phyloP scores from a whole-genome alignment of 2,888 invertebrate genomes.

The Pseudoips prasinana region DNA sequence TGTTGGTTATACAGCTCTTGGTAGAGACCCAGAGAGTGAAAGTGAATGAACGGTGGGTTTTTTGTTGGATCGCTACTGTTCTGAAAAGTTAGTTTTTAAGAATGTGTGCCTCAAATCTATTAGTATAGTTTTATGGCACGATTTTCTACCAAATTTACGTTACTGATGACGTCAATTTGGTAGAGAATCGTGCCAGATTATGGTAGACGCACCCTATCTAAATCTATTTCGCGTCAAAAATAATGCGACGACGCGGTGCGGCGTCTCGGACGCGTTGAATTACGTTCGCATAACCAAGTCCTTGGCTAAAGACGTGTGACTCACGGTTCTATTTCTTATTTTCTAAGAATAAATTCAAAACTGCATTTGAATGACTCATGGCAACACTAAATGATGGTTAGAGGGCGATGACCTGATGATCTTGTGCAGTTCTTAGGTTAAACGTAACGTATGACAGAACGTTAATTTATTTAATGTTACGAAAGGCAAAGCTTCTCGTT shows the following conservation, averaged over 20 bases:
- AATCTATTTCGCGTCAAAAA: constrained; percentile 40
- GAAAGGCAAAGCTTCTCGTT: not conserved
- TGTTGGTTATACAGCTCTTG: too few relatives aligned
- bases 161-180: too few relatives aligned
- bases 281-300: constrained; percentile 46
- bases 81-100: too few relatives aligned
- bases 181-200: too few relatives aligned
- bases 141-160: too few relatives aligned
- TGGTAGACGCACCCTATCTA: too few relatives aligned
- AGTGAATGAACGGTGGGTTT: too few relatives aligned
- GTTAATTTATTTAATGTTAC: constrained; percentile 5
- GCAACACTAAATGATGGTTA: constrained; percentile 50
- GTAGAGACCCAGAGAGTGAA: too few relatives aligned
- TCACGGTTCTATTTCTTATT: constrained; percentile 75
- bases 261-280: constrained; percentile 34
- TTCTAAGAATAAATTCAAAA: constrained; percentile 77
- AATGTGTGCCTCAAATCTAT: too few relatives aligned
- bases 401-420: constrained; percentile 65
- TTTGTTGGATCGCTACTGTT: too few relatives aligned
- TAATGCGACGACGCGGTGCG: constrained; percentile 38
- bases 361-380: constrained; percentile 71
- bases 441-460: constrained; percentile 14
- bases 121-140: too few relatives aligned
- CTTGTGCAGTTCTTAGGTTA: constrained; percentile 42
- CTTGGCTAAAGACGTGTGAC: constrained; percentile 65